Conservation (phyloP, 2,888 invertebrate genomes). For the Acleris cristana region DNA sequence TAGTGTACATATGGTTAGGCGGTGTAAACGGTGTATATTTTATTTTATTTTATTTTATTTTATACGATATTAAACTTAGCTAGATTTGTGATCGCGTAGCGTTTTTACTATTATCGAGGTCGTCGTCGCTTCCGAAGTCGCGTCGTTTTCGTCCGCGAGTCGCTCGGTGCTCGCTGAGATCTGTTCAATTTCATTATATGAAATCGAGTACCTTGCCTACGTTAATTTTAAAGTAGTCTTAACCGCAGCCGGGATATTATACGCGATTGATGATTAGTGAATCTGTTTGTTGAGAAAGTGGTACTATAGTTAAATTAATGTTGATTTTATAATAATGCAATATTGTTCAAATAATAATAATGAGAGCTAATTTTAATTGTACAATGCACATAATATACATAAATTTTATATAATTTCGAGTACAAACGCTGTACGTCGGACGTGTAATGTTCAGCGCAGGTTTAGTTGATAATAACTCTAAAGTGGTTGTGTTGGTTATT, state of each 20-base stretch:
- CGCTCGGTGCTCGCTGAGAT: conserved; percentile 43
- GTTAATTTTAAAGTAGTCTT: conserved; percentile 37
- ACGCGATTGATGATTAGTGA: conserved; percentile 18
- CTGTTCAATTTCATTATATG: conserved; percentile 32
- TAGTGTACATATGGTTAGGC: conserved; percentile 77
- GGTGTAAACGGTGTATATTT: conserved; percentile 79
- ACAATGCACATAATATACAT: conserved; percentile 39
- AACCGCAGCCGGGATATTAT: conserved; percentile 3
- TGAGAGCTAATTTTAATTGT: conserved; percentile 37
- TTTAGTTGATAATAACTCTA: conserved; percentile 64
- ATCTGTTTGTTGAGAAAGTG: conserved; percentile 23
- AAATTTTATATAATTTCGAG: conserved; percentile 53
- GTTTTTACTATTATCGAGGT: conserved; percentile 70
- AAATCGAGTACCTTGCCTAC: conserved; percentile 47
- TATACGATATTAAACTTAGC: conserved; percentile 67
- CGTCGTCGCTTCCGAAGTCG: too few relatives aligned
- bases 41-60: conserved; percentile 80
- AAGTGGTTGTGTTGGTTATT: conserved; percentile 81
- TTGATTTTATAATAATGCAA: conserved; percentile 25
- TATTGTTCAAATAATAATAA: conserved; percentile 35
- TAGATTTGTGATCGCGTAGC: conserved; percentile 81
- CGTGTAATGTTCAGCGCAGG: conserved; percentile 61
- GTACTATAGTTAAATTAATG: conserved; percentile 28
- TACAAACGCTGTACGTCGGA: conserved; percentile 60
- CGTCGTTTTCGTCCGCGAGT: conserved; percentile 28